Evolutionary conservation across 2,888 invertebrate species (phyloP), one percentile per base, ranked within the genome.

Genomic region (Dendrolimus houi): DNA sequence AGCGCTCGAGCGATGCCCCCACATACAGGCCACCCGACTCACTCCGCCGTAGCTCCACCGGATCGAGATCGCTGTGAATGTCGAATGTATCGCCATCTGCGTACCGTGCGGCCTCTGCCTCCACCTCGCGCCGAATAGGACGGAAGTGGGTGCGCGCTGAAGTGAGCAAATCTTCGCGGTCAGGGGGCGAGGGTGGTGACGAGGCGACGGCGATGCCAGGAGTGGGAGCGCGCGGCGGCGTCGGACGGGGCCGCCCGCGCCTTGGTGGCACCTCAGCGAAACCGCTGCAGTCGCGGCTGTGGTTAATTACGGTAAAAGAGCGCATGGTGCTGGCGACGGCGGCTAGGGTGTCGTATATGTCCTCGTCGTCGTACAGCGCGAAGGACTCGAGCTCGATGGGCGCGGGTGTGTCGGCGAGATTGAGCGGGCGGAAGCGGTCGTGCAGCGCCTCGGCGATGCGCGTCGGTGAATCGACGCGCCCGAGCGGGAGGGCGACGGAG

Each of bases 61-160:
- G 72, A 72, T 95, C 95, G 68, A 94, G 85, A 67, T 91, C 92
- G 70, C 89, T 92, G 67, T 88, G 83, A 67, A 95, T 94, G 64
- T 93, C 92, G 83, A 96, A 96, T 13, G 94, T 94, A 67, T 94
- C 93, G 56, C 96, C 96, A 81, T 96, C 95, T 42, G 91, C 93
- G 78, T 92, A 92, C 56, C 82, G 81, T 74, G 79, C 60, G 58
- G 67, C 68, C 61, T 78, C 81, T 56, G 81, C 78, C 53, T 80
- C 81, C 55, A 76, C 67, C 64, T 92, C 92, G 69, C 92, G 92
- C 68, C 93, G 92, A 68, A 97, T 96, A 13, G 97, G 96, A 65
- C 94, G 93, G 87, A 97, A 97, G 85, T 97, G 97, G 59, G 96
- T 96, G 64, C 94, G 93, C 63, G 94, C 92, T 8, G 96, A 95